Evolutionary conservation across 2,888 invertebrate genomes (phyloP).

Genomic region (Scaptodrosophila latifasciaeformis): DNA sequence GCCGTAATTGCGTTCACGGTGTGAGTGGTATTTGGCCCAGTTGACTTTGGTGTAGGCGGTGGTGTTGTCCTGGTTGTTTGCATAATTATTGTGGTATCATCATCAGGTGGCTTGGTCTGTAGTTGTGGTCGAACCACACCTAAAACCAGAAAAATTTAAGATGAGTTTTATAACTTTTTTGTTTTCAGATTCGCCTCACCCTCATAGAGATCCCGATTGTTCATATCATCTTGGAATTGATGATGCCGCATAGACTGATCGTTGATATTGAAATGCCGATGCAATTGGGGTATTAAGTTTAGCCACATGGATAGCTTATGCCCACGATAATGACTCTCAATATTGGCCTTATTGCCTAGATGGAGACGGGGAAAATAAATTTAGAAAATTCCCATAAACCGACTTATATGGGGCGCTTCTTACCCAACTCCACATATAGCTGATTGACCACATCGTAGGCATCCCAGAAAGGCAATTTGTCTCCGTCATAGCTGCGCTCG

Average conservation of each 20-base stretch:
- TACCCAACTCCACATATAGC: constrained; percentile 88
- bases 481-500: constrained; percentile 47
- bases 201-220: constrained; percentile 80
- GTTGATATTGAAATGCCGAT: constrained; percentile 85
- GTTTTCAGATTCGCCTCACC: too few species aligned
- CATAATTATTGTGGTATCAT: constrained; percentile 67
- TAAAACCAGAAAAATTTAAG: constrained; percentile 70
- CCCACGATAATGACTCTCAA: constrained; percentile 93
- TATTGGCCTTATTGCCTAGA: constrained; percentile 82
- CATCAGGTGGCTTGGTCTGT: constrained; percentile 67
- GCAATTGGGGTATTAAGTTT: constrained; percentile 91
- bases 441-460: constrained; percentile 93
- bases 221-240: constrained; percentile 85
- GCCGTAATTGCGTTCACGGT: constrained; percentile 18
- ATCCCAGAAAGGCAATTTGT: constrained; percentile 86
- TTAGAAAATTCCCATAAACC: not conserved
- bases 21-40: constrained; percentile 56
- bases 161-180: too few species aligned
- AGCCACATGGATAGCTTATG: constrained; percentile 96
- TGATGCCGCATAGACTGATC: constrained; percentile 91
- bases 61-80: constrained; percentile 54
- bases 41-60: constrained; percentile 70
- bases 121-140: constrained; percentile 87
- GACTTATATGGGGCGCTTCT: constrained; percentile 22
- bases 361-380: not conserved